A percentile compares a stretch with the other conserved stretches of the same genome.
These are phyloP conservation scores for Agapornis roseicollis DNA, from an alignment of 2,113 vertebrate species.

Conservation along the genomic window DNA sequence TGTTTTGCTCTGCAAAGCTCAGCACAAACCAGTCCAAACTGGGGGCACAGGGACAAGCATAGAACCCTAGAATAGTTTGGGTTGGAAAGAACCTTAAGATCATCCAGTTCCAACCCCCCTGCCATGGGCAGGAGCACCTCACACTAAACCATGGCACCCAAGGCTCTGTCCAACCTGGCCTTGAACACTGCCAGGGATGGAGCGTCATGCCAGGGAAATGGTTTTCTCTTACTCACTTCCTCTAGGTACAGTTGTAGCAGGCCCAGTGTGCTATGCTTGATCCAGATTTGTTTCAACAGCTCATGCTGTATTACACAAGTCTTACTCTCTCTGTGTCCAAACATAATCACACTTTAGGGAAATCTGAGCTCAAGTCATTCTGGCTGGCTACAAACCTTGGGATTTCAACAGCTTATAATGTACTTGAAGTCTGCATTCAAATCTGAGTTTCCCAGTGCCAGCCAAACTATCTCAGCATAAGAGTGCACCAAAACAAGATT, in stretches of 20 bases:
- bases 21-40: not conserved
- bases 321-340: not conserved
- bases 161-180: no score
- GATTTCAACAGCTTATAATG: slow-evolving; percentile 26
- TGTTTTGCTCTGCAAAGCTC: not conserved
- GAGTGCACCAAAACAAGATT: not conserved
- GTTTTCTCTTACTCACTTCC: slow-evolving; percentile 2
- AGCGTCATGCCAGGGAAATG: not conserved
- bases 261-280: not conserved
- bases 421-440: not conserved
- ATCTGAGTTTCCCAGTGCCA: not conserved
- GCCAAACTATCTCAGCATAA: not conserved
- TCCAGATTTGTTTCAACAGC: slow-evolving; percentile 21
- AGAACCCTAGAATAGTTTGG: no score
- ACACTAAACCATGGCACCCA: no score
- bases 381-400: not conserved
- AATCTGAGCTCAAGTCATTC: not conserved
- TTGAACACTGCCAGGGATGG: no score
- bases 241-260: slow-evolving; percentile 20
- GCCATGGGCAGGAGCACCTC: no score
- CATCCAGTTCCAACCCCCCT: no score
- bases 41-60: not conserved
- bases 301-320: not conserved
- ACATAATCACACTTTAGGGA: not conserved
- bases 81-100: no score